phyloP scores from a whole-genome alignment of 2,888 invertebrate species.

The Mylabris sibirica region DNA sequence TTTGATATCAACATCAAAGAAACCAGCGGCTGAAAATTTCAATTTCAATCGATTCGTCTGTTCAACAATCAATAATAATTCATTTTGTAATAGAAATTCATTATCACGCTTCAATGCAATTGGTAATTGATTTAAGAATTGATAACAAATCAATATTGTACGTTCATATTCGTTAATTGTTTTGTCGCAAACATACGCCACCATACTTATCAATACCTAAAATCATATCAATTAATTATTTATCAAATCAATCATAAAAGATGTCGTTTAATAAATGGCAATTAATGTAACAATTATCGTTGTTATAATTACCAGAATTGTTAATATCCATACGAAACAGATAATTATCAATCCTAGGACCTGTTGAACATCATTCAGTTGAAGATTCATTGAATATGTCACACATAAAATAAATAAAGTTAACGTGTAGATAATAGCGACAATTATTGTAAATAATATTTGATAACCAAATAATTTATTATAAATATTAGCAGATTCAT shows the following conservation, averaged over 20 bases:
- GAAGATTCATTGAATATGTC: neutral
- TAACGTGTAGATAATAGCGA: neutral
- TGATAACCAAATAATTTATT: neutral
- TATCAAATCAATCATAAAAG: neutral
- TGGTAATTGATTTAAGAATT: slow-evolving; percentile 26
- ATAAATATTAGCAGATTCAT: neutral
- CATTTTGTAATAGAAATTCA: slow-evolving; percentile 18
- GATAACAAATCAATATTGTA: slow-evolving; percentile 26
- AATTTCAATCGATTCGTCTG: slow-evolving; percentile 29
- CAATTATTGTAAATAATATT: neutral
- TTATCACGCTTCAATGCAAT: slow-evolving; percentile 14
- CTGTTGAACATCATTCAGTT: neutral
- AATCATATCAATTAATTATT: slow-evolving; percentile 25
- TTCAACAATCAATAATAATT: slow-evolving; percentile 25
- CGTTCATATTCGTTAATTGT: slow-evolving; percentile 23
- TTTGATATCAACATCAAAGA: slow-evolving; percentile 31
- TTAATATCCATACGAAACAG: neutral
- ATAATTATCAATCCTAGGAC: neutral
- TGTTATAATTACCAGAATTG: neutral
- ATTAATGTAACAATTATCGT: too few relatives aligned
- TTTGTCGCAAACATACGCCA: slow-evolving; percentile 28
- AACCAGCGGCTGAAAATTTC: slow-evolving; percentile 31
- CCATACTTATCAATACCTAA: slow-evolving; percentile 26
- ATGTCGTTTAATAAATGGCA: too few relatives aligned
- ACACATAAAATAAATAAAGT: neutral